Conservation (phyloP, 2,113 vertebrate genomes). For the Pelobates fuscus region DNA sequence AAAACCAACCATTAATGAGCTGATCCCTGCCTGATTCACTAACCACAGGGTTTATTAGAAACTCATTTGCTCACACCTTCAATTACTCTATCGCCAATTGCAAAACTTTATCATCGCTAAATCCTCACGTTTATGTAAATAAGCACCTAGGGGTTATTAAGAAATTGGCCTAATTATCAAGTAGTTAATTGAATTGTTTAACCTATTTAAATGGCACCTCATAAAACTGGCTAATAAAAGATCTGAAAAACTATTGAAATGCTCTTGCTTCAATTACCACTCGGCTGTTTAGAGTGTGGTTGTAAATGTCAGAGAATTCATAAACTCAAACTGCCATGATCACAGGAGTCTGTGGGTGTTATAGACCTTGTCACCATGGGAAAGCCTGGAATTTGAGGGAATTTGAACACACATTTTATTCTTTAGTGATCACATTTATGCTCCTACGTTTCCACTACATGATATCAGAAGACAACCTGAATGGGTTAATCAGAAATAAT, state of each 20-base stretch:
- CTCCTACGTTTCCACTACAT: too few species aligned
- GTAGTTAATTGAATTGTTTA: slow-evolving; percentile 4
- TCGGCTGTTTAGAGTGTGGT: neutral
- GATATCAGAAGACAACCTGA: too few species aligned
- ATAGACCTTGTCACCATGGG: neutral
- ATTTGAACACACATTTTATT: too few species aligned
- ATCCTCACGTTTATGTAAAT: neutral
- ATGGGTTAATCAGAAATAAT: too few species aligned
- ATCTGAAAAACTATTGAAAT: neutral
- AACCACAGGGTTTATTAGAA: neutral
- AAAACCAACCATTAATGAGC: too few species aligned
- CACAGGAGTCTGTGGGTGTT: neutral
- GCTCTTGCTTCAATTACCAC: neutral
- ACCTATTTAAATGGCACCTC: neutral
- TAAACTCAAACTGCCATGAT: neutral
- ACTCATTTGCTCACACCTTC: neutral
- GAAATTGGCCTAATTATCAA: neutral
- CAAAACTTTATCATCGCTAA: neutral
- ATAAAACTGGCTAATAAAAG: neutral
- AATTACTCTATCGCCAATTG: neutral
- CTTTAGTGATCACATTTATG: too few species aligned
- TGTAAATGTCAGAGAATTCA: neutral
- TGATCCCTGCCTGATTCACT: neutral
- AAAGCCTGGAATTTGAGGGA: too few species aligned
- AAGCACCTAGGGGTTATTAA: neutral